Evolutionary conservation across 1,140 invertebrate genomes (phyloP).

Genomic region (Drosophila nebulosa): DNA sequence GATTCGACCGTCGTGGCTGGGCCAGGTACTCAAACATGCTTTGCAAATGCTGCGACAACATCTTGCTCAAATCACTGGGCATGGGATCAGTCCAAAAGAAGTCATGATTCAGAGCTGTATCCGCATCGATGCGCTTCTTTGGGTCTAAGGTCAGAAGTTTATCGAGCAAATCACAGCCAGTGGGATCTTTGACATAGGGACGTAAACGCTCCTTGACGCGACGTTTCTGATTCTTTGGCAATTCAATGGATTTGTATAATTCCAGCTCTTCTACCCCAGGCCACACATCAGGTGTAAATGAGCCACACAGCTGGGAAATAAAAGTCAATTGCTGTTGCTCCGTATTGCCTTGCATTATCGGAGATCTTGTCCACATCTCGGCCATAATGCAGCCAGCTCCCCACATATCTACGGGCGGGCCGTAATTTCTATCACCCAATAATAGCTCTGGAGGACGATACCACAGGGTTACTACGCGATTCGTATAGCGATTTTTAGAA

Average conservation of each 20-base stretch:
- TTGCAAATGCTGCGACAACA: slow-evolving; percentile 95
- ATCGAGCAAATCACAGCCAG: slow-evolving; percentile 96
- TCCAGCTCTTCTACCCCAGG: slow-evolving; percentile 96
- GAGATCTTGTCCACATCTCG: slow-evolving; percentile 98
- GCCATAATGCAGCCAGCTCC: slow-evolving; percentile 99
- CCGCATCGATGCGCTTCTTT: slow-evolving; percentile 93
- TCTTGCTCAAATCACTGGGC: slow-evolving; percentile 94
- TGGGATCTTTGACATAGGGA: slow-evolving; percentile 95
- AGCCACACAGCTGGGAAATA: slow-evolving; percentile 98
- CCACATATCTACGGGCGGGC: slow-evolving; percentile 98
- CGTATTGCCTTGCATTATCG: slow-evolving; percentile 94
- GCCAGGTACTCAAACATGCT: slow-evolving; percentile 98
- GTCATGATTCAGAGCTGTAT: slow-evolving; percentile 97
- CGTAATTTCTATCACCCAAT: slow-evolving; percentile 95
- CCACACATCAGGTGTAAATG: slow-evolving; percentile 96
- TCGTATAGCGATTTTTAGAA: slow-evolving; percentile 95
- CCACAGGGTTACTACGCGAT: slow-evolving; percentile 98
- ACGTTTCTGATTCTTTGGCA: slow-evolving; percentile 94
- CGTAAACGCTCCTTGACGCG: slow-evolving; percentile 95
- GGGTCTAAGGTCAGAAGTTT: slow-evolving; percentile 96
- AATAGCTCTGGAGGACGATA: slow-evolving; percentile 93
- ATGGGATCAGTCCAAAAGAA: slow-evolving; percentile 99
- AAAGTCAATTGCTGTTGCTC: slow-evolving; percentile 97
- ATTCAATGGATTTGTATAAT: slow-evolving; percentile 94
- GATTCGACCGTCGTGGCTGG: slow-evolving; percentile 87